Base-by-base conservation (phyloP, 2,888 invertebrate genomes). In the Diogma glabrata region DNA sequence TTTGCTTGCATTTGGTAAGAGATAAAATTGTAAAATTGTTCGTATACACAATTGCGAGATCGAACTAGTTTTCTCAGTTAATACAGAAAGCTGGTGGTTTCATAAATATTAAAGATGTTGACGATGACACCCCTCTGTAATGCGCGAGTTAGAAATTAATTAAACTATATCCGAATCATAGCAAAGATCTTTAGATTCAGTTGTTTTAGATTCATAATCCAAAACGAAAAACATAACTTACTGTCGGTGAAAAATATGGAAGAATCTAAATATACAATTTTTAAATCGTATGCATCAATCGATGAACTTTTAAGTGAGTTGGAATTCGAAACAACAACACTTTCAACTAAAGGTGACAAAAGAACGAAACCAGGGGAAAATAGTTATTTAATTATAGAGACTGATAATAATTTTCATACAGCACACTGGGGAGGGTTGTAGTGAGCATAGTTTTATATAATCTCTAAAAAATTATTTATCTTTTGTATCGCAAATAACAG, bases 1-100 rank as follows among this genome's bases (percentile, higher is more conserved):
- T 81, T 92, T 49, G 88, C 91, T 2, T 84, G 89, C 12, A 84
- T 85, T 59, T 88, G 89, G 82, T 88, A 5, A 73, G 86, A 30
- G 62, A 73, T 23, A 77, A 78, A 50, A 78, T 88, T 54, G 69
- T 92, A 16, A 76, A 80, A 59, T 70, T 87, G 38, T 73, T 94
- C n/a, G 1, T 67, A 93, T 54, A 63, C 62, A 52, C 54, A 55
- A 40, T 43, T 16, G 47, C 47, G 40, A n/a, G n/a, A n/a, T n/a
- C n/a, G n/a, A n/a, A n/a, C n/a, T n/a, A n/a, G n/a, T n/a, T n/a
- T n/a, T n/a, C n/a, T n/a, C n/a, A n/a, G n/a, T n/a, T n/a, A n/a
- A 50, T 56, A 3, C 49, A 65, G 53, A 73, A 78, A 14, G 79
- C 80, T 59, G 91, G 91, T 1, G 93, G 87, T 1, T 80, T 89